Base-by-base conservation (phyloP, 2,797 vertebrate species). In the Melanotaenia pygmaea region DNA sequence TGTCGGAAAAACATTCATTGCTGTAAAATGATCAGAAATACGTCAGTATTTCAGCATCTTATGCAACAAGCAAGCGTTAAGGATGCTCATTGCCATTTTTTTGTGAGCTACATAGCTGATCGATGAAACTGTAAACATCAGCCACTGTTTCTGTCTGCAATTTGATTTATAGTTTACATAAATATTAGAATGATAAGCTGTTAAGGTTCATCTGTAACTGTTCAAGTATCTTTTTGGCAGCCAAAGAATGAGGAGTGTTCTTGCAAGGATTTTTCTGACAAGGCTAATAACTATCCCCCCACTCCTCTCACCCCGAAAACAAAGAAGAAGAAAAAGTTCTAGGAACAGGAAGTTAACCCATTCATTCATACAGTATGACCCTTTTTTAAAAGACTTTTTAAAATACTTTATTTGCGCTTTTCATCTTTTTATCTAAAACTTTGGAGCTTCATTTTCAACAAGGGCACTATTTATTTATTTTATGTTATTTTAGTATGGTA, bases 101-200 rank as follows among this genome's bases (percentile, higher is more conserved):
- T 18, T 18, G 37, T 57, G 64, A 54, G 20, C 24, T 51, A 11
- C 4, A 22, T 8, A 30, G 4, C 30, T 30, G 6, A 8, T 30
- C 28, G 26, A 34, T 18, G 30, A 77, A 79, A 76, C 71, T 81
- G 67, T 62, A 24, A 73, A 60, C 47, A 50, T 10, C 47, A 22
- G 47, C 60, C 1, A 59, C 59, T 20, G 18, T 30, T 9, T 45
- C 1, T 5, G 4, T 69, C 50, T 67, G 38, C 60, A 37, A 4
- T 40, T 26, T 26, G 34, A 59, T 72, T 78, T 75, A 64, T 32
- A 54, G 45, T 34, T 37, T 34, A 5, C 34, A 43, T 35, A 68
- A 70, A 58, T 56, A n/a, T 10, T 8, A 50, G 3, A 16, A 43
- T 16, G 14, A 3, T 43, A 16, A 16, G 40, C 4, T 43, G 22